Conservation (phyloP, 37 sponge, comb jelly and placozoan species). For the Halichondria panicea region DNA sequence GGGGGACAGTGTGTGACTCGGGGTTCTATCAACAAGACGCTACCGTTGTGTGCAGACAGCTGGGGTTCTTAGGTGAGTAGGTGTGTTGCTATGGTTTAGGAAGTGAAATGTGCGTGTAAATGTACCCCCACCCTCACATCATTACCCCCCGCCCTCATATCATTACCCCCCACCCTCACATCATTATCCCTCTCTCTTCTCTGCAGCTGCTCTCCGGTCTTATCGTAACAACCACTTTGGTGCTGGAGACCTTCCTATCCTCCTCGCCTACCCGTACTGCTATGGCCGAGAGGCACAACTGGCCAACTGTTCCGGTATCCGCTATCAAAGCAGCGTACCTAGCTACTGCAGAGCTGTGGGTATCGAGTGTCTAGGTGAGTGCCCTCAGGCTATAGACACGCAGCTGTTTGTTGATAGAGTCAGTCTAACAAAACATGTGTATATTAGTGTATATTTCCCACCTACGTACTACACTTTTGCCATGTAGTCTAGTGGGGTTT, state of each 20-base stretch:
- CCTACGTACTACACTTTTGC: too few relatives aligned
- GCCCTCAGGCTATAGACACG: too few relatives aligned
- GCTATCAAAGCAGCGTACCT: background rate
- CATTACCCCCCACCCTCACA: too few relatives aligned
- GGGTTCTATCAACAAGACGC: conserved; percentile 21
- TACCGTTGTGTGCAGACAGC: conserved; percentile 52
- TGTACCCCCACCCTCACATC: too few relatives aligned
- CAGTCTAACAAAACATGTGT: too few relatives aligned
- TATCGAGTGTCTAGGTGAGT: conserved; percentile 13
- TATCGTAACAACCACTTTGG: conserved; percentile 11
- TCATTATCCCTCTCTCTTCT: background rate
- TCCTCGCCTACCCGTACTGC: conserved; percentile 24
- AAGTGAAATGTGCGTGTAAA: too few relatives aligned
- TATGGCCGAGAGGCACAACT: conserved; percentile 19
- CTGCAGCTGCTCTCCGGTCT: conserved; percentile 23
- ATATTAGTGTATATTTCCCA: too few relatives aligned
- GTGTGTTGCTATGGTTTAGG: too few relatives aligned
- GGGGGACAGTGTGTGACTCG: conserved; percentile 50
- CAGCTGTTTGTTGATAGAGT: too few relatives aligned
- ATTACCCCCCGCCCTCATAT: too few relatives aligned
- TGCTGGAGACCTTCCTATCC: background rate
- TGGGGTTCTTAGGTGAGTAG: conserved; percentile 32
- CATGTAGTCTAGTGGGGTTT: too few relatives aligned
- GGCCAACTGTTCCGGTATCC: conserved; percentile 36
- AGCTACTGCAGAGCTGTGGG: background rate